These are phyloP conservation scores for Cynoglossus semilaevis DNA, from an alignment of 2,113 vertebrate species.

Conservation along the genomic window DNA sequence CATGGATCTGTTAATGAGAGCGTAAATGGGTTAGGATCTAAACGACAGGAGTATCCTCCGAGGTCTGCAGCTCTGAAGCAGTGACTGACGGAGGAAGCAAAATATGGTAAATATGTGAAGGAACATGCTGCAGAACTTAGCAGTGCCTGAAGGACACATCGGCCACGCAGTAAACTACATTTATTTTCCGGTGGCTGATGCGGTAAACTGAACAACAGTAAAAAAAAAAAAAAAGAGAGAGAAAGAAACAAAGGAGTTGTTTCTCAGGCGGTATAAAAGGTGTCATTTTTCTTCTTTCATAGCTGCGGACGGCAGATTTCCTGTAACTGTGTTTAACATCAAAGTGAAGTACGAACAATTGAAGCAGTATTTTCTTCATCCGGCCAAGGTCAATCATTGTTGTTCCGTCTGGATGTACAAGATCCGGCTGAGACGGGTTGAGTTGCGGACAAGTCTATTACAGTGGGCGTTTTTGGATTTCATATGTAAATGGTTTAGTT, in stretches of 20 bases:
- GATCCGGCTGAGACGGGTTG: constrained; percentile 40
- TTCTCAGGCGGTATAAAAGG: constrained; percentile 38
- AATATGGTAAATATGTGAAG: neutral
- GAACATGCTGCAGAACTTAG: constrained; percentile 8
- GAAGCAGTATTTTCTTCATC: constrained; percentile 58
- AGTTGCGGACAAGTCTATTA: constrained; percentile 34
- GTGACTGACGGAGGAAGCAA: neutral
- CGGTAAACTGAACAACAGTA: constrained; percentile 27
- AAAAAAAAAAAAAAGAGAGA: constrained; percentile 13
- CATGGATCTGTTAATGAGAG: constrained; percentile 54
- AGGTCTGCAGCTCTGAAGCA: neutral
- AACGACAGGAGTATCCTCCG: constrained; percentile 43
- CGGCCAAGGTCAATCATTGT: constrained; percentile 71
- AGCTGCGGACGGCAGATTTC: constrained; percentile 46
- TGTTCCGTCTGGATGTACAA: constrained; percentile 50
- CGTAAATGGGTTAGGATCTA: constrained; percentile 46
- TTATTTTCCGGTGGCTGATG: constrained; percentile 38
- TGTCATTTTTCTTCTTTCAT: constrained; percentile 50
- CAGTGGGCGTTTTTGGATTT: constrained; percentile 32
- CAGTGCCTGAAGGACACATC: constrained; percentile 16
- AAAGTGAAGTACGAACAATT: constrained; percentile 70
- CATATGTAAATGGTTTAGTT: constrained; percentile 2
- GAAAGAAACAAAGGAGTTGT: constrained; percentile 2
- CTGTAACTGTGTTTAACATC: constrained; percentile 70
- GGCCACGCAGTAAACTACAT: constrained; percentile 37